A percentile compares a stretch with the other conserved stretches of the same genome.
These are phyloP conservation scores for Dasypolia templi DNA, from an alignment of 2,888 invertebrate genomes.

Conservation along the genomic window DNA sequence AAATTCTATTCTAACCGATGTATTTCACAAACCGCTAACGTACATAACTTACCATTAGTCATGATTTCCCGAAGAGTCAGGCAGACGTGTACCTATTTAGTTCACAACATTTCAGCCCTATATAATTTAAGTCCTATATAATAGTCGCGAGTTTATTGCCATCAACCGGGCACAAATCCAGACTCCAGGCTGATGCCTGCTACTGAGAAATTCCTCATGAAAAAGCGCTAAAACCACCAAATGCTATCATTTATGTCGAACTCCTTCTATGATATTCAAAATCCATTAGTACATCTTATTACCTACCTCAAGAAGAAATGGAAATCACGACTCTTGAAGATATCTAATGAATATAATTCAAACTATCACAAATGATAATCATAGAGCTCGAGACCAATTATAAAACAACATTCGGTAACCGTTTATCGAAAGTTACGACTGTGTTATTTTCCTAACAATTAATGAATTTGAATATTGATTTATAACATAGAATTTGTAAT, in stretches of 20 bases:
- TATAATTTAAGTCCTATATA: no score
- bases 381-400: conserved; percentile 59
- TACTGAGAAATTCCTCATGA: no score
- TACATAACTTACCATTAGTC: no score
- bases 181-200: no score
- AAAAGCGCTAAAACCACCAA: background rate
- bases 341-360: conserved; percentile 56
- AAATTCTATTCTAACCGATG: background rate
- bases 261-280: no score
- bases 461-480: conserved; percentile 71
- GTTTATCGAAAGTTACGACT: conserved; percentile 64
- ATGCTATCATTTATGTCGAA: background rate
- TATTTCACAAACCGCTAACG: background rate
- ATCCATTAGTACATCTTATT: background rate
- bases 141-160: no score
- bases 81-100: no score
- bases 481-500: conserved; percentile 66
- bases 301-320: conserved; percentile 19
- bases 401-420: conserved; percentile 56
- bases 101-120: no score
- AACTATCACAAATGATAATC: conserved; percentile 59
- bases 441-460: conserved; percentile 67
- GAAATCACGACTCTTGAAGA: conserved; percentile 17
- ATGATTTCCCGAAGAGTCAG: no score
- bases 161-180: no score